A percentile compares a stretch with the other conserved stretches of the same genome.
phyloP scores from a whole-genome alignment of 2,113 vertebrate genomes.

The Menura novaehollandiae region DNA sequence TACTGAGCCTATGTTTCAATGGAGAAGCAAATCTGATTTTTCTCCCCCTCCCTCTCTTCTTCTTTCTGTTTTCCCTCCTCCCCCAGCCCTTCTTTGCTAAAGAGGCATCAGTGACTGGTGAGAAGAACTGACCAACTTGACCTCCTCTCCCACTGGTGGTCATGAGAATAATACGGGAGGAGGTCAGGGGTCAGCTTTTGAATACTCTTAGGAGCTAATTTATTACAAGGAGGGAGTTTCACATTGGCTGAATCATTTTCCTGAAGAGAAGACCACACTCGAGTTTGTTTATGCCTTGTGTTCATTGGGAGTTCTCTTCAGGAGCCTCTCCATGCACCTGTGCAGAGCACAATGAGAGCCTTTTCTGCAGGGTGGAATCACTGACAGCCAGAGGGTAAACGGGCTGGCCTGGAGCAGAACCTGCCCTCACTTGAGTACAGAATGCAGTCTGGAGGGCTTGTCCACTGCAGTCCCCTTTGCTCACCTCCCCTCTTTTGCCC shows the following conservation, averaged over 20 bases:
- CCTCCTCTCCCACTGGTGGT: constrained; percentile 64
- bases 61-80: constrained; percentile 30
- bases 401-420: constrained; percentile 19
- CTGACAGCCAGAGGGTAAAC: neutral
- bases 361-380: constrained; percentile 22
- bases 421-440: constrained; percentile 26
- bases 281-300: constrained; percentile 69
- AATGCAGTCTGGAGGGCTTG: neutral
- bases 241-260: constrained; percentile 66
- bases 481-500: neutral
- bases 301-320: constrained; percentile 59
- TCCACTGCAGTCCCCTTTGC: neutral
- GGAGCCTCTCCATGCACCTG: constrained; percentile 59
- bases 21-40: constrained; percentile 56
- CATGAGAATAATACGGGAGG: constrained; percentile 57
- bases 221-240: constrained; percentile 68
- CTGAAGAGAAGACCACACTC: constrained; percentile 66
- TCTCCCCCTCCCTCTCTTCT: neutral
- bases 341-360: constrained; percentile 41
- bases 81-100: constrained; percentile 25
- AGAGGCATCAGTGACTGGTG: constrained; percentile 62
- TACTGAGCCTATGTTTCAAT: constrained; percentile 56
- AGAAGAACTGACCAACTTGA: constrained; percentile 69
- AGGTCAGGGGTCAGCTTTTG: constrained; percentile 59
- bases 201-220: constrained; percentile 69